A percentile compares a stretch with the other conserved stretches of the same genome.
phyloP scores from a whole-genome alignment of 2,888 invertebrate species.

The Megamerina dolium region DNA sequence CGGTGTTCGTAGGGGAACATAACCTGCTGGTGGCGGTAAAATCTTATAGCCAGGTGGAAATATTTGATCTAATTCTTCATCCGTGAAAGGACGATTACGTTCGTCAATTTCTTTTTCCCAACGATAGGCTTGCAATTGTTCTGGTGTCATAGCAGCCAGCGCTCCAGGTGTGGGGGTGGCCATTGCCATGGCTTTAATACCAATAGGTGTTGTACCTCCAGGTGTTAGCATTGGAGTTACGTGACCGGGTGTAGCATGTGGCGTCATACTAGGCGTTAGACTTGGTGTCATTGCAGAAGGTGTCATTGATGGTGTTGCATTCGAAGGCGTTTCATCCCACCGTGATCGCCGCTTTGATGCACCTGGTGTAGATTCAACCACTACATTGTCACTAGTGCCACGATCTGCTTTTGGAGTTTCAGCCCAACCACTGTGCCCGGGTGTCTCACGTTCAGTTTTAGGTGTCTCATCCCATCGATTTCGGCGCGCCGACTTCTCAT shows the following conservation, averaged over 20 bases:
- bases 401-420: conserved; percentile 97
- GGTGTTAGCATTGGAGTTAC: conserved; percentile 71
- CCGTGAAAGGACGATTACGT: conserved; percentile 89
- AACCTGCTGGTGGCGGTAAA: conserved; percentile 90
- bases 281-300: conserved; percentile 60
- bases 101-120: conserved; percentile 99
- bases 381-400: conserved; percentile 62
- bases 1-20: conserved; percentile 94
- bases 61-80: conserved; percentile 95
- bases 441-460: conserved; percentile 94
- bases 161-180: conserved; percentile 97
- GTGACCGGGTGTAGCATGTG: conserved; percentile 67
- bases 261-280: conserved; percentile 68
- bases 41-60: conserved; percentile 98
- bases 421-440: conserved; percentile 98
- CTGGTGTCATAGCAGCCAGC: conserved; percentile 96
- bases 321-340: conserved; percentile 97
- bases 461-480: conserved; percentile 99
- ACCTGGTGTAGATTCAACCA: conserved; percentile 90
- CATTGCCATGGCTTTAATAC: conserved; percentile 96
- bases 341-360: conserved; percentile 92
- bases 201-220: conserved; percentile 79
- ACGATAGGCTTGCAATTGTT: conserved; percentile 94
- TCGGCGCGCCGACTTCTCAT: conserved; percentile 69
- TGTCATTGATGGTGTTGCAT: conserved; percentile 68